Base-by-base conservation (phyloP, 2,888 invertebrate genomes). In the Chloroclysta siterata region DNA sequence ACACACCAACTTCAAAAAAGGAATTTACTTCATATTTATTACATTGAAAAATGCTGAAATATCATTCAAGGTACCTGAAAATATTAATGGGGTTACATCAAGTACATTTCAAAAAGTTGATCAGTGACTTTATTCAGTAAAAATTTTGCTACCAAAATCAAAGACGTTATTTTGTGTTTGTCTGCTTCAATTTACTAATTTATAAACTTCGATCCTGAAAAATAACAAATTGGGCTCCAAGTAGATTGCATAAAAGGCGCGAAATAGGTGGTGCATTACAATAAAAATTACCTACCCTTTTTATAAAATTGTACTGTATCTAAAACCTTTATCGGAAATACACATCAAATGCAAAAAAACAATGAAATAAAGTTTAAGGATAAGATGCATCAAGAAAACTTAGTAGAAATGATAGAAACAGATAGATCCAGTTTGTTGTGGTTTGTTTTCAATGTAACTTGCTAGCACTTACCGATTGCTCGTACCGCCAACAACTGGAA, bases 391-490 rank as follows among this genome's bases (percentile, higher is more conserved):
- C 29, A 29, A 44, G 4, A 15, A 51, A 41, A 59, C 28, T 10
- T 4, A 33, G 17, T 14, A 44, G 7, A 44, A 48, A 53, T 13
- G 14, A 14, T 41, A 52, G 13, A 57, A 63, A 63, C 53, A 52
- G 42, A 48, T 11, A 59, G 15, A 46, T 14, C 10, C 11, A 6
- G 54, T 63, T 61, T 62, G 61, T 65, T 65, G 47, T 58, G 53
- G 22, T 33, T 59, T 44, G 53, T 48, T 62, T 42, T 50, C 52
- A 61, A 62, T 52, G 44, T 59, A 65, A 68, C 28, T 36, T 48
- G 41, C 66, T 68, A 71, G 44, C 48, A 71, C 71, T 71, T 65
- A 72, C 72, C 67, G 41, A 44, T 50, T 60, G 66, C 66, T 59
- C 60, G 55, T 42, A 46, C 60, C 61, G 47, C 61, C 65, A 57